Conservation (phyloP, 2,888 invertebrate species). For the Temnothorax rugatulus region DNA sequence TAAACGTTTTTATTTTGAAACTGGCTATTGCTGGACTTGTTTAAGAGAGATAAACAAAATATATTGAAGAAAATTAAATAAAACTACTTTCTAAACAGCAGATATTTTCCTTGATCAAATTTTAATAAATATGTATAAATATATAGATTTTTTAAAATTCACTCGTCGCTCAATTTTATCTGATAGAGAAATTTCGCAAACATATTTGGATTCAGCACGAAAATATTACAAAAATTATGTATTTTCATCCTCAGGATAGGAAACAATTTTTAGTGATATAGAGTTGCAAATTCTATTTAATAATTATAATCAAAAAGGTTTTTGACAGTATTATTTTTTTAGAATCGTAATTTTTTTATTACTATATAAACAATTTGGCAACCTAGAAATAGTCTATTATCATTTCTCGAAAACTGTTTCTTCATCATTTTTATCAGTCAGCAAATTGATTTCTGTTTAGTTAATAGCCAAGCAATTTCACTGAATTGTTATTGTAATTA, state of each 20-base stretch:
- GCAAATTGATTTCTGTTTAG: background rate
- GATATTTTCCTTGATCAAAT: background rate
- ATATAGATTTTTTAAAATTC: background rate
- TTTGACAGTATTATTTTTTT: background rate
- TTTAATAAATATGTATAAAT: background rate
- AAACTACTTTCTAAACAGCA: no score
- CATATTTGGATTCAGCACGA: background rate
- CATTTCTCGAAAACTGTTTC: background rate
- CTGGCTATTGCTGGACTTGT: no score
- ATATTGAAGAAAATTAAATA: no score
- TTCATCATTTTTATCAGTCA: background rate
- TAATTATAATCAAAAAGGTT: background rate
- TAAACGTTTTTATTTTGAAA: no score
- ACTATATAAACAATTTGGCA: background rate
- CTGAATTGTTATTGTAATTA: conserved; percentile 16
- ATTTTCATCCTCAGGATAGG: background rate
- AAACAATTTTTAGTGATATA: background rate
- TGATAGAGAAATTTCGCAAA: background rate
- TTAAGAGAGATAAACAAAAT: no score
- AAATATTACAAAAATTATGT: background rate
- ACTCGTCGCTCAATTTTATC: background rate
- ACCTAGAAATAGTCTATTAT: background rate
- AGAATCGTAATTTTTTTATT: background rate
- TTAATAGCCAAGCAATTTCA: background rate
- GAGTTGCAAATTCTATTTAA: background rate